These are phyloP conservation scores for Rhagonycha lutea DNA, from an alignment of 2,888 invertebrate species.

Conservation along the genomic window DNA sequence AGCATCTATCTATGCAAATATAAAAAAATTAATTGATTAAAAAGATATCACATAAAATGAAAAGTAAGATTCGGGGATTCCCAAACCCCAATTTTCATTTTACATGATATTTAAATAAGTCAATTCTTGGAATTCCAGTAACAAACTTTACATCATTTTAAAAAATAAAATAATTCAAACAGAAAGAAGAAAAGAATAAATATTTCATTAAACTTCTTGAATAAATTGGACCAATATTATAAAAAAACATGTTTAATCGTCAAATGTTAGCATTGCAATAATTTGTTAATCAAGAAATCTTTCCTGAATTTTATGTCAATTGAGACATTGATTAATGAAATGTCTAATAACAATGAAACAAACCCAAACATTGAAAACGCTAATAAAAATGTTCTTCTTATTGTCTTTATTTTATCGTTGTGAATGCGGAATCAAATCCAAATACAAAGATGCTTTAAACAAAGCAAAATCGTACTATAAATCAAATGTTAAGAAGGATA, in stretches of 20 bases:
- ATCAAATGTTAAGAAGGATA: constrained; percentile 46
- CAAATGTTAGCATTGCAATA: not conserved
- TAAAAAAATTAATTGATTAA: no score
- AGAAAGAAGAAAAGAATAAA: not conserved
- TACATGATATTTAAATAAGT: no score
- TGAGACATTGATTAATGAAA: not conserved
- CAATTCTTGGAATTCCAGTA: no score
- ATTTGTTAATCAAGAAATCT: not conserved
- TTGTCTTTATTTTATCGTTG: not conserved
- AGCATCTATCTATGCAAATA: no score
- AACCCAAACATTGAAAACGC: not conserved
- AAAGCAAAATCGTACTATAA: constrained; percentile 49
- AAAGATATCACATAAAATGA: no score
- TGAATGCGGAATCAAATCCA: constrained; percentile 14
- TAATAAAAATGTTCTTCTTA: not conserved
- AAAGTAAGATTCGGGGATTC: no score
- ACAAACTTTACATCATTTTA: not conserved
- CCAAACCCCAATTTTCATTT: no score
- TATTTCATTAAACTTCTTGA: not conserved
- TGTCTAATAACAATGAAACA: not conserved
- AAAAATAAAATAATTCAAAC: not conserved
- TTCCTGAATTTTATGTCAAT: not conserved
- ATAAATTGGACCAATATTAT: not conserved
- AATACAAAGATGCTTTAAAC: constrained; percentile 42
- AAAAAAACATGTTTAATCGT: not conserved